Base-by-base conservation (phyloP, 2,113 vertebrate species). In the Centropus unirufus region DNA sequence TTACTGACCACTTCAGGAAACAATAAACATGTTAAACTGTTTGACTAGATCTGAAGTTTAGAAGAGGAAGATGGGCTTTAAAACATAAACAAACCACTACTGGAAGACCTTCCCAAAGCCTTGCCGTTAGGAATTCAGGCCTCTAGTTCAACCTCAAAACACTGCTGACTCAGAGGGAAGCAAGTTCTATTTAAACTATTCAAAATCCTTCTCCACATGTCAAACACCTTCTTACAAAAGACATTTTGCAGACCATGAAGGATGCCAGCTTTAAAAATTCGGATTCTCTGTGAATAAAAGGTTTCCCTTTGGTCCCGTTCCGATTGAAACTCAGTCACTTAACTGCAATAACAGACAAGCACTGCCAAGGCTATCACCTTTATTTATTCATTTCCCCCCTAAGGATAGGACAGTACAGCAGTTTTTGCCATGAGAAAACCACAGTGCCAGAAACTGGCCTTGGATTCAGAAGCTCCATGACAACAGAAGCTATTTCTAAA, bases 281-380 rank as follows among this genome's bases (percentile, higher is more conserved):
- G 76, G 40, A 74, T 86, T 77, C 24, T 52, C 63, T 29, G 39
- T 40, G 57, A 93, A 95, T 72, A 92, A 94, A 92, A 95, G 88
- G 34, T 30, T 93, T 94, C 58, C 76, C 66, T 76, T 46, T 78
- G 88, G 90, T 90, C 3, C n/a, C 3, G 2, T 75, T 91, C 79
- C 55, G 54, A 15, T 24, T 19, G 55, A 55, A 47, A 59, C 18
- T 89, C 91, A 68, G 42, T 9, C 79, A 72, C 12, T 85, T 49
- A 91, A 68, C 85, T 95, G 39, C 88, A 90, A 66, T 89, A 90
- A 88, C 7, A 57, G 58, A 32, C 12, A 40, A 94, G 47, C 5
- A 59, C 91, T 86, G 94, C 95, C 90, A 96, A 96, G 91, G 95
- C 90, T 96, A 47, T 64, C 83, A 78, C 91, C 78, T 89, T 73